Evolutionary conservation across 2,797 vertebrate species (phyloP), one percentile per base, ranked within the genome.

Genomic region (Sternarchorhynchus goeldii): DNA sequence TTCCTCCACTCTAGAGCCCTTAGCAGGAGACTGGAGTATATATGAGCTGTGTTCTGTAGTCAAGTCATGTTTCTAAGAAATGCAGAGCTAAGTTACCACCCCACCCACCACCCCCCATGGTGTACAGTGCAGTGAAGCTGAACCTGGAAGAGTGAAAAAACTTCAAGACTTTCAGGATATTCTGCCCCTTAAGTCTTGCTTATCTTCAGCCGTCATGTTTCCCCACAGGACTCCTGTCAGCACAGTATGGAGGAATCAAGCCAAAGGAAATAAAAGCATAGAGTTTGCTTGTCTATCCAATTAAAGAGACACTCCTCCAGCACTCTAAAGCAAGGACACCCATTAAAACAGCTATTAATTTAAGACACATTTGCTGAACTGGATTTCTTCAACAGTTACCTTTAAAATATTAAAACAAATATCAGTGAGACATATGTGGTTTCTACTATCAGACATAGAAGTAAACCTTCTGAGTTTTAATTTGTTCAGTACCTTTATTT

Each of bases 231-330:
- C 65, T 63, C 77, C 60, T 79, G 57, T 80, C 59, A 73, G 34
- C 62, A 53, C 70, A 71, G 20, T 53, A 36, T 60, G 73, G 67
- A 18, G 34, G 60, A 75, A 76, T 82, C 68, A 76, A 83, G 59
- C 53, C 67, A 77, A 64, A 72, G 77, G 50, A 78, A 75, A 73
- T 78, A 58, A 75, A 3, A 72, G 57, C 57, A 73, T 84, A 58
- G 76, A 69, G 10, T 76, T 63, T 41, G 36, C 50, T 73, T 81
- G 68, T 82, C 75, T 73, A 6, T 62, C 36, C 39, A 68, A 45
- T 68, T 77, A 80, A 73, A 78, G 62, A 67, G 67, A 57, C 67
- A 69, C 50, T 14, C 56, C 64, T 53, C 34, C 53, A 63, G 56
- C 10, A 17, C 16, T 18, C 68, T 53, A 66, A 20, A 34, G 18